Conservation (phyloP, 2,888 invertebrate genomes). For the Nyleta sp. region DNA sequence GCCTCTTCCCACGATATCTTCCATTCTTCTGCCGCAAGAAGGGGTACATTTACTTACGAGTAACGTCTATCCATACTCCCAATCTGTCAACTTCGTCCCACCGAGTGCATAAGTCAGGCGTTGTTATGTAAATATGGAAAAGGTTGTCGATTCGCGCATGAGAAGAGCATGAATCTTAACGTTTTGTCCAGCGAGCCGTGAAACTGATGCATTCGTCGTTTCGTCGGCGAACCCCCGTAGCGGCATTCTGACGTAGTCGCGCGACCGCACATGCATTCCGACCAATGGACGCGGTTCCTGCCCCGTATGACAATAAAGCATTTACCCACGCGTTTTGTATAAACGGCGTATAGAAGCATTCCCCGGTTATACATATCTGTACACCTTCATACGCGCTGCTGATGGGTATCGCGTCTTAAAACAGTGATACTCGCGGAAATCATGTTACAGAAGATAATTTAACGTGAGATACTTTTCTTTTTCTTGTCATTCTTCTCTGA, state of each 20-base stretch:
- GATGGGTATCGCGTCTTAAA: constrained; percentile 50
- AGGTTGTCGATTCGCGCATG: constrained; percentile 81
- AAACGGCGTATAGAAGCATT: constrained; percentile 69
- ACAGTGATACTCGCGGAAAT: constrained; percentile 42
- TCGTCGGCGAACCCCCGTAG: constrained; percentile 70
- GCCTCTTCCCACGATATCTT: constrained; percentile 61
- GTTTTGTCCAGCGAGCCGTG: constrained; percentile 81
- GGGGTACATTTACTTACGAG: constrained; percentile 68
- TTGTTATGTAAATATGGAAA: constrained; percentile 81
- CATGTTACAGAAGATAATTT: constrained; percentile 47
- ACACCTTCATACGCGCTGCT: constrained; percentile 70
- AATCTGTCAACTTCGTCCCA: constrained; percentile 78
- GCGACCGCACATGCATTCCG: constrained; percentile 61
- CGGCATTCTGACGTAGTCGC: constrained; percentile 62
- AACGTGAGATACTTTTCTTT: constrained; percentile 47
- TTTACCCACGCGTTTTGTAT: constrained; percentile 76
- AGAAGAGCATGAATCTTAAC: constrained; percentile 78
- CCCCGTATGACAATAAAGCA: constrained; percentile 74
- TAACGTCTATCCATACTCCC: constrained; percentile 76
- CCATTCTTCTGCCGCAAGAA: constrained; percentile 45
- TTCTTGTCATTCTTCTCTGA: neutral
- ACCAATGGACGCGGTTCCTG: constrained; percentile 67
- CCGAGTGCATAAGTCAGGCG: constrained; percentile 73
- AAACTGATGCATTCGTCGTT: constrained; percentile 81
- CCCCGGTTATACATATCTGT: constrained; percentile 63